Base-by-base conservation (phyloP, 2,888 invertebrate genomes). In the Sisyra terminalis region DNA sequence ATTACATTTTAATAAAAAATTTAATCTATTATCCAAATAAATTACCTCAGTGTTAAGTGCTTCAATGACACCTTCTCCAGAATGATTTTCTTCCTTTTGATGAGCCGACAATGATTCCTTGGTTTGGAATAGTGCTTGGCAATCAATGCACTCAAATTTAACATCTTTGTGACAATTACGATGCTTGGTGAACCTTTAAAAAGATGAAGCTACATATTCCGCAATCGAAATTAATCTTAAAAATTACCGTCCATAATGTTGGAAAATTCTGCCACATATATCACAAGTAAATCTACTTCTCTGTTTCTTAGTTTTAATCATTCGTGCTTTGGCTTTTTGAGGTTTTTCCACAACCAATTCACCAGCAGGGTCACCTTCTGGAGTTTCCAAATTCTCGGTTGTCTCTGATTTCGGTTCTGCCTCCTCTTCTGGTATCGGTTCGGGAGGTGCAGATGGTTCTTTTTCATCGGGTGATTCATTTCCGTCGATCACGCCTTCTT, bases 401-500 rank as follows among this genome's bases (percentile, higher is more conserved):
- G 79, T 64, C 58, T 78, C 70, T 38, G 57, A 54, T 2, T 49
- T 43, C 31, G 55, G 53, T 16, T 50, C 49, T 46, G 32, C 41
- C 18, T 15, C 43, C 46, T 34, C 42, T 29, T 29, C 44, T 36
- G 24, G 40, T 44, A 11, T 24, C 5, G 38, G 42, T 36, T 41
- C 44, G 38, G 48, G 44, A 35, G 34, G 38, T 18, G 52, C 50
- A 24, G 51, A 51, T 43, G 55, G 55, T 2, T 48, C 51, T 17
- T 66, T 67, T 2, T 53, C 54, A 8, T 69, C 69, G 37, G 61
- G 64, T 10, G 58, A 55, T 17, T 75, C 75, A 34, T 67, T 69
- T 29, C 69, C 73, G 44, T 78, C 79, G 17, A 72, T 73, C 9
- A 82, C 71, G 1, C 80, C 82, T 58, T 79, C 78, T 52, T 80